A percentile compares a stretch with the other conserved stretches of the same genome.
phyloP scores from a whole-genome alignment of 2,113 vertebrate species.

The Okapia johnstoni region DNA sequence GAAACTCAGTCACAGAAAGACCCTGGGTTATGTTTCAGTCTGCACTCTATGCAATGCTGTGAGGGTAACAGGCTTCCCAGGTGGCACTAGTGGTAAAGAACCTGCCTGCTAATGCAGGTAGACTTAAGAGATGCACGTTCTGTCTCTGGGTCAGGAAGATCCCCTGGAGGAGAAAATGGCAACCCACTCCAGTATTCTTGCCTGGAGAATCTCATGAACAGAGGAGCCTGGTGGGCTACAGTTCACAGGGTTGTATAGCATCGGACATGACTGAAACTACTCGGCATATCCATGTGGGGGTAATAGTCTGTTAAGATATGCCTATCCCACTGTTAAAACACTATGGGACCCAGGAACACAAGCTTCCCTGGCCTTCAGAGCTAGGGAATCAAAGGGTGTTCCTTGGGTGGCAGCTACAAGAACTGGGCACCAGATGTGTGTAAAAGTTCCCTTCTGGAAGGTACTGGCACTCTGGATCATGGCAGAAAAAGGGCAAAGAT shows the following conservation, averaged over 20 bases:
- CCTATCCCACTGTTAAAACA: not conserved
- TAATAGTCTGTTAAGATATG: not conserved
- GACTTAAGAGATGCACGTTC: not conserved
- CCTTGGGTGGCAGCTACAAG: not conserved
- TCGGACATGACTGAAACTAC: not conserved
- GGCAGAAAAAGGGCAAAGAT: not conserved
- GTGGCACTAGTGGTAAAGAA: not conserved
- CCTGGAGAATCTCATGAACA: not conserved
- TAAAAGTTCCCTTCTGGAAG: not conserved
- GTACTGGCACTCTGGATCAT: not conserved
- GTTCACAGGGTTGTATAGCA: not conserved
- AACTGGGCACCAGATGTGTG: not conserved
- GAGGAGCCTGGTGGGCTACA: not conserved
- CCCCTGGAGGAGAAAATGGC: not conserved
- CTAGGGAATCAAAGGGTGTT: not conserved
- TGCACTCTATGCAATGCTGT: not conserved
- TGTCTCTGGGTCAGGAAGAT: not conserved
- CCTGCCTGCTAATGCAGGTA: not conserved
- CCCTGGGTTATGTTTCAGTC: not conserved
- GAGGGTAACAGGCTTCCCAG: not conserved
- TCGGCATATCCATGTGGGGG: not conserved
- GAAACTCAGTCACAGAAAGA: not conserved
- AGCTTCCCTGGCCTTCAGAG: not conserved
- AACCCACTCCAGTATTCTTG: not conserved
- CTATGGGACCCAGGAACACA: not conserved